These are phyloP conservation scores for Bimastos eiseni DNA, from an alignment of 2,888 invertebrate species.

Conservation along the genomic window DNA sequence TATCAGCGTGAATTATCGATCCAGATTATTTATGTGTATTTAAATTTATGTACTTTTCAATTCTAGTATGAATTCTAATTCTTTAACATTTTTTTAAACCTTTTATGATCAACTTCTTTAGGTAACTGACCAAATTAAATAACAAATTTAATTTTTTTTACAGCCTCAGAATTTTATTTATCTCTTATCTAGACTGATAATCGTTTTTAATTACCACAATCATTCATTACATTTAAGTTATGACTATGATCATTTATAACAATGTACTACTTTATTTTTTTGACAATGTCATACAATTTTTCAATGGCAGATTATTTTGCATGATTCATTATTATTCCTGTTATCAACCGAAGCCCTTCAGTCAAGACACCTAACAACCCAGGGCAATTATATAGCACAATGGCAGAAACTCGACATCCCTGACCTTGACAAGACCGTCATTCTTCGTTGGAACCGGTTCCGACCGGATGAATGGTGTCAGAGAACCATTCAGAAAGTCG, in stretches of 20 bases:
- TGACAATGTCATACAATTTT: not conserved
- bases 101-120: not conserved
- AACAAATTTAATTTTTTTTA: not conserved
- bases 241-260: not conserved
- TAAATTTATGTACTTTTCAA: not conserved
- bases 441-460: not conserved
- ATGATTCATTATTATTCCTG: not conserved
- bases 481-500: conserved; percentile 25
- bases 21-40: not conserved
- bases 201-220: no score
- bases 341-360: not conserved
- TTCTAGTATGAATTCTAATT: not conserved
- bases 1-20: not conserved
- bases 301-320: not conserved
- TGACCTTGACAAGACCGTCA: not conserved
- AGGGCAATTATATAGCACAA: not conserved
- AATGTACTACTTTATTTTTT: not conserved
- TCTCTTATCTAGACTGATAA: not conserved
- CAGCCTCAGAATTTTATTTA: not conserved
- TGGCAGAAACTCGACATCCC: not conserved
- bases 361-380: not conserved
- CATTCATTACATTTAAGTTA: no score
- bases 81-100: not conserved
- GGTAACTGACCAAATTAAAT: not conserved
- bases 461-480: conserved; percentile 31